Conservation (phyloP, 1,140 invertebrate genomes). For the Akabosia matsudoensis region DNA sequence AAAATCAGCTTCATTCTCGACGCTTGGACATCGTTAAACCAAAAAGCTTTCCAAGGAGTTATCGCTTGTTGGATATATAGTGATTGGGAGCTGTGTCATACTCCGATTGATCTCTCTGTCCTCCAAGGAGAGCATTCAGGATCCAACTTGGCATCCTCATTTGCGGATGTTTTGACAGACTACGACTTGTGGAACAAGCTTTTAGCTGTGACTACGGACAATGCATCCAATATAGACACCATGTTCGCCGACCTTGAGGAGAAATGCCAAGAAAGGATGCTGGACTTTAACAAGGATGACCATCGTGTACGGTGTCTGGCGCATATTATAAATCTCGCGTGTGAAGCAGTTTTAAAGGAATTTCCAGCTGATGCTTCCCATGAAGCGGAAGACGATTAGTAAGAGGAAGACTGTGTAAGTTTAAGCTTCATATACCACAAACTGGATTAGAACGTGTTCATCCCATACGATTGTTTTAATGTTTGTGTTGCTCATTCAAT, state of each 20-base stretch:
- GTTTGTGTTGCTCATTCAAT: too few relatives aligned
- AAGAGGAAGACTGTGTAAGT: neutral
- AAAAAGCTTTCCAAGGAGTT: slow-evolving; percentile 11
- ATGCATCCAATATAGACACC: slow-evolving; percentile 25
- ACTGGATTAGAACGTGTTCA: too few relatives aligned
- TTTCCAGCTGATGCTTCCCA: neutral
- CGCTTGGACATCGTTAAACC: slow-evolving; percentile 17
- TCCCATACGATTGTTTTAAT: too few relatives aligned
- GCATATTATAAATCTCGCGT: slow-evolving; percentile 20
- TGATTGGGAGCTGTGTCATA: slow-evolving; percentile 13
- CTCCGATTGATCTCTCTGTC: slow-evolving; percentile 14
- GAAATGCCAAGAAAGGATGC: neutral
- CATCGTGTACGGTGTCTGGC: slow-evolving; percentile 16
- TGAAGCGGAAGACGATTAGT: neutral
- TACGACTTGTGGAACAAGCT: slow-evolving; percentile 6
- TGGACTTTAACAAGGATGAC: neutral
- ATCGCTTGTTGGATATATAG: slow-evolving; percentile 24
- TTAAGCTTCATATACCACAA: too few relatives aligned
- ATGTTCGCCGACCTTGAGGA: neutral
- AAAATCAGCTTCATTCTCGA: slow-evolving; percentile 26
- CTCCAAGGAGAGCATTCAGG: slow-evolving; percentile 17
- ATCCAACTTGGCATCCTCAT: neutral
- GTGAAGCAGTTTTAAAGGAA: too few relatives aligned
- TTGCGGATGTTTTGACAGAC: neutral
- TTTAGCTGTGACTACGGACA: slow-evolving; percentile 27